Percentiles rank a stretch among this genome's conserved stretches.
phyloP scores from a whole-genome alignment of 1,140 invertebrate genomes.

The Drosophila serrata region DNA sequence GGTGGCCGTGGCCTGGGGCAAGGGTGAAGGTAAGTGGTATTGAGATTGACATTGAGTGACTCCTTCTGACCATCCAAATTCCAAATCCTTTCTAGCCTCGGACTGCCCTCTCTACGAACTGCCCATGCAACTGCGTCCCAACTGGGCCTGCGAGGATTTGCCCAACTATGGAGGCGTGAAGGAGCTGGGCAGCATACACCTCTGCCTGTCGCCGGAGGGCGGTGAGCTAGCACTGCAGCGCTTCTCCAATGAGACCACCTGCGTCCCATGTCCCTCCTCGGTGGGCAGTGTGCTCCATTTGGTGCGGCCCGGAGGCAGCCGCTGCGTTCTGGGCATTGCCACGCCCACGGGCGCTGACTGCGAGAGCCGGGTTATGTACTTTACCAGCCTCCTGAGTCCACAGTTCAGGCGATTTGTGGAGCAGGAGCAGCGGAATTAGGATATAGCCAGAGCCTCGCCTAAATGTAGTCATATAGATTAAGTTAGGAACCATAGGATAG shows the following conservation, averaged over 20 bases:
- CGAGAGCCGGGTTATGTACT: constrained; percentile 52
- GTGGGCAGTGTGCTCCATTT: constrained; percentile 65
- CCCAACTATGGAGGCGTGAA: constrained; percentile 19
- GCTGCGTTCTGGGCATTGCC: constrained; percentile 65
- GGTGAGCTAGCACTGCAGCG: constrained; percentile 3
- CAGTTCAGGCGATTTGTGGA: constrained; percentile 53
- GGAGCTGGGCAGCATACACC: constrained; percentile 15
- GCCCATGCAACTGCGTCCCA: constrained; percentile 63
- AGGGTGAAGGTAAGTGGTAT: constrained; percentile 46
- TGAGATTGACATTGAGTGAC: neutral
- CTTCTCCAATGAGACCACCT: constrained; percentile 27
- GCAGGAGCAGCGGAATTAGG: constrained; percentile 19
- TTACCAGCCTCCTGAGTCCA: constrained; percentile 45
- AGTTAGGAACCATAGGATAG: constrained; percentile 2
- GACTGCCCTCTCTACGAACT: constrained; percentile 68
- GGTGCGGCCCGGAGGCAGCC: constrained; percentile 46
- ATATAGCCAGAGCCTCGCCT: neutral
- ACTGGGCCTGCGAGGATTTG: constrained; percentile 41
- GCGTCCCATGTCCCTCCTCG: constrained; percentile 46
- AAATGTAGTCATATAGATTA: constrained; percentile 8
- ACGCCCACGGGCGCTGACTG: constrained; percentile 62
- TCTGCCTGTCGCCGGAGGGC: constrained; percentile 39
- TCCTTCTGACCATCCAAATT: neutral
- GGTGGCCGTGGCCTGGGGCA: constrained; percentile 63
- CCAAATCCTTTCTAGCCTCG: constrained; percentile 12